phyloP scores from a whole-genome alignment of 2,888 invertebrate species.

The Calephelis perditalis region DNA sequence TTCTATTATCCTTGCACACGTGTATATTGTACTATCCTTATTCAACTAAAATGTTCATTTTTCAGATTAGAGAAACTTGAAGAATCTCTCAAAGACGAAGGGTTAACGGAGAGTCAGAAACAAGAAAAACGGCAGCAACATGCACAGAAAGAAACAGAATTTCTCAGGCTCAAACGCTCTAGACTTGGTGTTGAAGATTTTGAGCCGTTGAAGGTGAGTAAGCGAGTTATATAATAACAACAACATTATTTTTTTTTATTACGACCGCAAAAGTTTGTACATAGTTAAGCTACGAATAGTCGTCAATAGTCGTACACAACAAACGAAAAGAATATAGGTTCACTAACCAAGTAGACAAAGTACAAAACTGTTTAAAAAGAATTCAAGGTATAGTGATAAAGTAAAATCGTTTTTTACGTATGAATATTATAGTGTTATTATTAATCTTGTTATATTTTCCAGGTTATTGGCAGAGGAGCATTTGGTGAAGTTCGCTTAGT shows the following conservation, averaged over 20 bases:
- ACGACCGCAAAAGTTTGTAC: no score
- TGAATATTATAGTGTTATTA: neutral
- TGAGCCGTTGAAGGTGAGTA: conserved; percentile 93
- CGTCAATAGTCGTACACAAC: no score
- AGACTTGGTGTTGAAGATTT: conserved; percentile 98
- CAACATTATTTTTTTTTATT: no score
- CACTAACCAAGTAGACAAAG: no score
- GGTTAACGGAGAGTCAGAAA: conserved; percentile 95
- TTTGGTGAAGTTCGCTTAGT: conserved; percentile 97
- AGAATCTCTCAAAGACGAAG: conserved; percentile 97
- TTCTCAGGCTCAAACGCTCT: conserved; percentile 95
- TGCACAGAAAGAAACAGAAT: conserved; percentile 99
- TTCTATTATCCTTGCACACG: no score
- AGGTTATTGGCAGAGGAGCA: conserved; percentile 91
- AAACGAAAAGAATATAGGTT: no score
- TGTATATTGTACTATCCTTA: no score
- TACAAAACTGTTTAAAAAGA: no score
- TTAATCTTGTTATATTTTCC: conserved; percentile 20
- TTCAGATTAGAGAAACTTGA: conserved; percentile 93
- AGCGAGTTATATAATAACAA: neutral
- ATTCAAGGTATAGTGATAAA: no score
- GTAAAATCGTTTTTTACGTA: neutral
- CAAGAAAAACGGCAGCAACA: conserved; percentile 96
- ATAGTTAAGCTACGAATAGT: no score
- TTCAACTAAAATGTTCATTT: neutral